Evolutionary conservation across 2,113 vertebrate species (phyloP).

Genomic region (Gallinago media): DNA sequence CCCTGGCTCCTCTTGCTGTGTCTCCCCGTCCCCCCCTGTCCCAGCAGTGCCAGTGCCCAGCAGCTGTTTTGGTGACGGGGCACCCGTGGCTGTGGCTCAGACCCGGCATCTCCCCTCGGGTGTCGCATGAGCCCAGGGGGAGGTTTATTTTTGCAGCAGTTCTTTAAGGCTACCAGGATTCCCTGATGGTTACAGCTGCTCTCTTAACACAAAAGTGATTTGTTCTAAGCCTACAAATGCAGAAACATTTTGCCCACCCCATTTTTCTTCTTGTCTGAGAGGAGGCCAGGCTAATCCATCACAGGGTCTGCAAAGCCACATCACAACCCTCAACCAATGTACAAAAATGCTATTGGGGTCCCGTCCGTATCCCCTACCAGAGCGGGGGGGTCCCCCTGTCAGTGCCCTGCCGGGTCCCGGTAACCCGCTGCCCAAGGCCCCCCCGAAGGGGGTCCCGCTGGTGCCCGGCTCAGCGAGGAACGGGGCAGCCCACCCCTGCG

Average conservation of each 20-base stretch:
- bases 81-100: fast-evolving
- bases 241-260: constrained; percentile 18
- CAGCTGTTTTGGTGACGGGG: fast-evolving
- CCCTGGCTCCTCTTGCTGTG: background rate
- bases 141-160: background rate
- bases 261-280: constrained; percentile 18
- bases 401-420: background rate
- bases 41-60: background rate
- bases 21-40: fast-evolving
- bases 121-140: background rate
- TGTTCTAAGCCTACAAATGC: background rate
- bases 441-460: fast-evolving
- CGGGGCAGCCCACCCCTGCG: too few species aligned
- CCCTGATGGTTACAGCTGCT: background rate
- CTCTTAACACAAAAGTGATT: background rate
- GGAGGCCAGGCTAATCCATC: background rate
- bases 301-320: background rate
- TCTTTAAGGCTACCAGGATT: background rate
- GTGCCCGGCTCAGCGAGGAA: fast-evolving
- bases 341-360: background rate
- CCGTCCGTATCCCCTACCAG: fast-evolving
- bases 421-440: fast-evolving
- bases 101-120: fast-evolving
- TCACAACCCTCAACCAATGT: background rate
- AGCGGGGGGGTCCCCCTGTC: fast-evolving